Base-by-base conservation (phyloP, 2,888 invertebrate species). In the Ctenicera cuprea region DNA sequence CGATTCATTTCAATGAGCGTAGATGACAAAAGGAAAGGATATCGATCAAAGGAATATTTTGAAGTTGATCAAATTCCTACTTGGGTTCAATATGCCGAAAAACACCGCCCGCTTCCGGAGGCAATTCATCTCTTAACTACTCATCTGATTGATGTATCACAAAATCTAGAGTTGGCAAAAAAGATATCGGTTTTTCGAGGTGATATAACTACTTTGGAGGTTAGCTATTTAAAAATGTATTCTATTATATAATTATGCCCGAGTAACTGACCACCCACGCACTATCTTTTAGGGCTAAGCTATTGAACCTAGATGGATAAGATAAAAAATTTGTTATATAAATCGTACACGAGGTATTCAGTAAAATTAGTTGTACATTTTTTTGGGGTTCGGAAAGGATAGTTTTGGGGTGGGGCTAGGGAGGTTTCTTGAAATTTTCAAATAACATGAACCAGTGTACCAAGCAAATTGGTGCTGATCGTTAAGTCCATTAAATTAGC, bases 141-240 rank as follows among this genome's bases (percentile, higher is more conserved):
- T 14, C 79, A 83, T 9, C 86, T 86, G 65, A 89, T 89, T 33
- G 82, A 90, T 76, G 52, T 78, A 0, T 77, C 83, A 0, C 84
- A 86, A 76, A 90, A 91, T 81, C 83, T 83, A 37, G 77, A 80
- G 0, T 80, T 93, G n/a, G 86, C 88, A 4, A 86, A 89, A n/a
- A 92, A 91, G 84, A 88, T 94, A 52, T 91, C 92, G 7, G 86
- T 93, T 73, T 94, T 91, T 88, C 88, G 87, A 83, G 96, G 96
- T 1, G 96, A 97, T 84, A 96, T 97, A 22, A 97, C 96, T 0
- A 89, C 89, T 63, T 87, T 97, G 54, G 94, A 95, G 89, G 91
- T 90, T 73, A 71, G 41, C 30, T 48, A 65, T 16, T 54, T 22
- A 3, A 57, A 38, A 50, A 50, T 59, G 20, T 30, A 26, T 20